Base-by-base conservation (phyloP, 1,140 invertebrate genomes). In the Berghia stephanieae region DNA sequence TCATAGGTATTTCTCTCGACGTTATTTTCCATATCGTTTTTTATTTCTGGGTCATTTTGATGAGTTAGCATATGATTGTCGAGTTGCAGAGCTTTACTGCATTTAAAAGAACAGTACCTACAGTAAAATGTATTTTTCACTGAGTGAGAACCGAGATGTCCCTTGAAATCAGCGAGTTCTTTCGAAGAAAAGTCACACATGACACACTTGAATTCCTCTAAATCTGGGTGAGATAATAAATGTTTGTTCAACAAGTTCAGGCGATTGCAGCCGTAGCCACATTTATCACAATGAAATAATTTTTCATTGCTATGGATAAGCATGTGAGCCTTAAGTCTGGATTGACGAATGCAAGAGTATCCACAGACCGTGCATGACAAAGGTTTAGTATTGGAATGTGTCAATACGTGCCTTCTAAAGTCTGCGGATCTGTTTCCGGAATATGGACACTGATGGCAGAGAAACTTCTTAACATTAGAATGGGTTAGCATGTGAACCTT, bases 281-380 rank as follows among this genome's bases (percentile, higher is more conserved):
- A 75, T 5, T 66, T 6, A 66, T 75, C 73, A 75, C 73, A 75
- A 13, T 27, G 57, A 18, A 75, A 31, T 27, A 60, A 60, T 31
- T 75, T 75, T 16, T 75, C 57, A 34, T 63, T 36, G 4, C 18
- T n/a, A 24, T 75, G 73, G 34, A 75, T 75, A 66, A 66, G 63
- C 36, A 75, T 40, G 27, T 75, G 73, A 63, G 73, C 73, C 44
- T 66, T 75, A n/a, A 75, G 57, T 3, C 73, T 18, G 55, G 55
- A 75, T 21, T 75, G 73, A 66, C 73, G 73, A 31, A 75, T 66
- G 46, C 73, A 75, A 27, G 55, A 63, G 40, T 75, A 75, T 27
- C 57, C 66, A 42, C 73, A 75, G 34, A 46, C 10, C 3, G 73
- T 36, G 57, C 73, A 75, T 44, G 63, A 66, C n/a, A 55, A 21